A percentile compares a stretch with the other conserved stretches of the same genome.
Conservation (phyloP, 2,113 vertebrate genomes). For the Illadopsis cleaveri region DNA sequence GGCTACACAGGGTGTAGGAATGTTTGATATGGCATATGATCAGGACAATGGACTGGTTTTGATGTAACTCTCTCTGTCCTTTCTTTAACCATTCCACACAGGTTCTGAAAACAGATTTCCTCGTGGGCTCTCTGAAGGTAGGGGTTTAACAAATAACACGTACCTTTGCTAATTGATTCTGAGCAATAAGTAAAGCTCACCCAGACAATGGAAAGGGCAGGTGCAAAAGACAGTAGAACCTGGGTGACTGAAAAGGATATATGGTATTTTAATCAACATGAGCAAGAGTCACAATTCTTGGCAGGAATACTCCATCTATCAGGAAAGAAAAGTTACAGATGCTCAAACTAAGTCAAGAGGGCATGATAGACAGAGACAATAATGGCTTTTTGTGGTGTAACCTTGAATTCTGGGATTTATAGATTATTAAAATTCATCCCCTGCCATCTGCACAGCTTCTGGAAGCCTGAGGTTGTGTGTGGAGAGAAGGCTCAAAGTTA, state of each 20-base stretch:
- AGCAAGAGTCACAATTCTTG: background rate
- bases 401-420: background rate
- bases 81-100: background rate
- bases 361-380: background rate
- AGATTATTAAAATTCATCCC: background rate
- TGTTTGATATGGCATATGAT: background rate
- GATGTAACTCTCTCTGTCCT: background rate
- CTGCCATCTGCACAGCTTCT: background rate
- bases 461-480: background rate
- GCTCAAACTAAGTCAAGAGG: background rate
- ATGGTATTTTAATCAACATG: background rate
- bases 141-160: background rate
- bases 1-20: background rate
- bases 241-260: background rate
- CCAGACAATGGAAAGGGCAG: background rate
- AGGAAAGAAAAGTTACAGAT: background rate
- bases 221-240: background rate
- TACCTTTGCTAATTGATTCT: background rate
- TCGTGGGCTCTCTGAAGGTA: constrained; percentile 43
- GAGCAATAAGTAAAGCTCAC: background rate
- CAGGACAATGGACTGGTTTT: background rate
- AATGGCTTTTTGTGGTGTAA: background rate
- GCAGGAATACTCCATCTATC: background rate
- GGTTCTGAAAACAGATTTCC: constrained; percentile 4
- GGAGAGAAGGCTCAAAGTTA: background rate